Conservation (phyloP, 2,888 invertebrate species). For the Lithophane ornitopus region DNA sequence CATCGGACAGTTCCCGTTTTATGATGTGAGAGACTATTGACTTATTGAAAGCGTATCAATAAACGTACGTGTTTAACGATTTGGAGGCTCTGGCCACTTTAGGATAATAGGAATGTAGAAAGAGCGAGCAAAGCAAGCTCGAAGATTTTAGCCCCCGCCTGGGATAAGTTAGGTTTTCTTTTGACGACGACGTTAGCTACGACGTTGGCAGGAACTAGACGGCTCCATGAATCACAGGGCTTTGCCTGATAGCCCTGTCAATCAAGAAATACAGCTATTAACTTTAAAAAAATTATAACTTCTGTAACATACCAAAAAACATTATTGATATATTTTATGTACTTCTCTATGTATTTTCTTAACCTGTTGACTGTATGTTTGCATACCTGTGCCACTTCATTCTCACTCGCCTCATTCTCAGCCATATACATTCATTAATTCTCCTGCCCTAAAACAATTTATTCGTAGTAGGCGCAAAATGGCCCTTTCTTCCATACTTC, state of each 20-base stretch:
- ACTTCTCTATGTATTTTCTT: not conserved
- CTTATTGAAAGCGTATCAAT: not conserved
- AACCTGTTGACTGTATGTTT: not conserved
- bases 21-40: conserved; percentile 94
- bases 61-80: no score
- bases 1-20: conserved; percentile 97
- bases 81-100: not conserved
- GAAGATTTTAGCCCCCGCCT: fast-evolving
- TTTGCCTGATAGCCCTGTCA: no score
- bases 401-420: no score
- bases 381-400: not conserved
- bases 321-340: not conserved
- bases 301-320: not conserved
- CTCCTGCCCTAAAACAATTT: no score
- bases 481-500: no score
- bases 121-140: not conserved
- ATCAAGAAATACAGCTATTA: not conserved
- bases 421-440: no score
- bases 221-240: no score
- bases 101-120: not conserved
- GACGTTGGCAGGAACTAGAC: not conserved
- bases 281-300: not conserved
- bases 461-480: no score
- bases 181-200: not conserved
- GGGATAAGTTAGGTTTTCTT: not conserved